These are phyloP conservation scores for Cryptoblepharus egeriae DNA, from an alignment of 2,797 vertebrate species.

Conservation along the genomic window DNA sequence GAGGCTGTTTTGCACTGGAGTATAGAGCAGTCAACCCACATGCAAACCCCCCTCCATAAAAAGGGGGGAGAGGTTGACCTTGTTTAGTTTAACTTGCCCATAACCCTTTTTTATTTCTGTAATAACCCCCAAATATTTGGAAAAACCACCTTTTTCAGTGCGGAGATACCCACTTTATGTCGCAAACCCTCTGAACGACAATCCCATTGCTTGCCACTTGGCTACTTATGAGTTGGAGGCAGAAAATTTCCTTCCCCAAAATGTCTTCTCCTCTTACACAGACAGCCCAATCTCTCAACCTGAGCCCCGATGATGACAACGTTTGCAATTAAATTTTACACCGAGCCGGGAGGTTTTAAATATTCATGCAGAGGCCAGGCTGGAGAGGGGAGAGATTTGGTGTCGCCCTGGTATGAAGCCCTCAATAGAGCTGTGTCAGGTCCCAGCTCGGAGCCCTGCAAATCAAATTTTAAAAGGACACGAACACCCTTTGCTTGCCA, in stretches of 20 bases:
- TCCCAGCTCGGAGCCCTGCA: neutral
- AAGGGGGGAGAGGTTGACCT: no score
- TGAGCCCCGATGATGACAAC: neutral
- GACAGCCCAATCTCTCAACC: neutral
- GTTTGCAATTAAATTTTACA: neutral
- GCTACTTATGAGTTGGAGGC: no score
- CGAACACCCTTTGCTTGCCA: neutral
- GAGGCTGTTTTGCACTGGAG: neutral
- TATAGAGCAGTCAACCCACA: no score
- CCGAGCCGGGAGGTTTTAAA: neutral
- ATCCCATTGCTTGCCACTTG: no score
- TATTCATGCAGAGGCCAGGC: neutral
- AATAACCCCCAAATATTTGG: no score
- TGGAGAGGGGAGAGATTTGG: neutral
- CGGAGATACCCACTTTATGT: neutral
- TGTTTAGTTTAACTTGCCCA: no score
- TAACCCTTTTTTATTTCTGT: no score
- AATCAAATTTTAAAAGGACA: no score
- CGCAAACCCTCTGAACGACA: neutral
- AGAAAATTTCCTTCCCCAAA: neutral
- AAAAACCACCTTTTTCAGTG: neutral
- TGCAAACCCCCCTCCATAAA: no score
- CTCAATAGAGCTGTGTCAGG: neutral
- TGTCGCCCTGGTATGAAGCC: neutral
- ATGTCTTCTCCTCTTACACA: neutral